Conservation (phyloP, 2,113 vertebrate genomes). For the Serilophus lunatus region DNA sequence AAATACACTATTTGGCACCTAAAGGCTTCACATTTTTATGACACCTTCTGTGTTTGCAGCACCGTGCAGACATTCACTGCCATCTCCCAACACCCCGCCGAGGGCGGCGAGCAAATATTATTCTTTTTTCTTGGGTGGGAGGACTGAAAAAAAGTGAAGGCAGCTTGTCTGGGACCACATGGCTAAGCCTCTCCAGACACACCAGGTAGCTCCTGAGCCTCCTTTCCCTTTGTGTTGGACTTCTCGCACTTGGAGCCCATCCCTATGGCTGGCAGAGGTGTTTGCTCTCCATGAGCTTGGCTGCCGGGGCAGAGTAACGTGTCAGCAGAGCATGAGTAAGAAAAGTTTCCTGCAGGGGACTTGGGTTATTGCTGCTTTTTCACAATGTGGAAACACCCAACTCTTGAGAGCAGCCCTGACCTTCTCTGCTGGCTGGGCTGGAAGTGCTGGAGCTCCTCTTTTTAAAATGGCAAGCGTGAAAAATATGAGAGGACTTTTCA, state of each 20-base stretch:
- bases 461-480: neutral
- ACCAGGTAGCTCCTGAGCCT: neutral
- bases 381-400: neutral
- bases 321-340: neutral
- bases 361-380: neutral
- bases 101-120: constrained; percentile 16
- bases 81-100: neutral
- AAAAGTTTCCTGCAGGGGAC: neutral
- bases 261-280: neutral
- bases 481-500: neutral
- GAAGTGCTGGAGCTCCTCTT: neutral
- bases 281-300: neutral
- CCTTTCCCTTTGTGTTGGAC: neutral
- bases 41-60: constrained; percentile 16
- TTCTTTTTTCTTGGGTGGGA: neutral
- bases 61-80: constrained; percentile 28
- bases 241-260: neutral
- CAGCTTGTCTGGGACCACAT: neutral
- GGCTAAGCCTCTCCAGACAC: neutral
- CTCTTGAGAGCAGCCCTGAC: neutral
- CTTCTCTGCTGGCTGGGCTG: neutral
- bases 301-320: neutral
- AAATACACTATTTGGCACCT: neutral
- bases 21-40: neutral
- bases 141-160: neutral